Evolutionary conservation across 2,888 invertebrate genomes (phyloP).

Genomic region (Phorcus lineatus): DNA sequence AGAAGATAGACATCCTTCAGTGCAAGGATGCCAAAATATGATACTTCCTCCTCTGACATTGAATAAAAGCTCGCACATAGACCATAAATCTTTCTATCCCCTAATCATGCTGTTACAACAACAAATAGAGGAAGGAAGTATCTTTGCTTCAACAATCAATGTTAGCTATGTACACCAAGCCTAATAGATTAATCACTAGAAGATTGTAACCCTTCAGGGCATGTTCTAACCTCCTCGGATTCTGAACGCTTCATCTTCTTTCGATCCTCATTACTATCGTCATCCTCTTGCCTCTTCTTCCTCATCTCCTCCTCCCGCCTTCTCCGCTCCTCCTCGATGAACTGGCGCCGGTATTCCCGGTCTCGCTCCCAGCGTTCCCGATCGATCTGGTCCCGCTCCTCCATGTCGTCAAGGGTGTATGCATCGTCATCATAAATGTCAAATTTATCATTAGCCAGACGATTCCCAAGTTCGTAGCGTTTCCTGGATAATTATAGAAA

Average conservation of each 20-base stretch:
- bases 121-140: too few relatives aligned
- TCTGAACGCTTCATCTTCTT: constrained; percentile 34
- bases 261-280: constrained; percentile 38
- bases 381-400: constrained; percentile 6
- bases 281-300: constrained; percentile 28
- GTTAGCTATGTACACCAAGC: too few relatives aligned
- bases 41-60: too few relatives aligned
- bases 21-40: too few relatives aligned
- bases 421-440: constrained; percentile 2
- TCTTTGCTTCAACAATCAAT: too few relatives aligned
- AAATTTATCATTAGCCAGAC: constrained; percentile 9
- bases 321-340: constrained; percentile 29
- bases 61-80: too few relatives aligned
- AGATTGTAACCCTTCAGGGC: background rate
- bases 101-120: too few relatives aligned
- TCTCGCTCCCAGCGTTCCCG: constrained; percentile 14
- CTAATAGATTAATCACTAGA: too few relatives aligned
- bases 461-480: background rate
- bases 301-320: constrained; percentile 33
- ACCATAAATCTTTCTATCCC: too few relatives aligned
- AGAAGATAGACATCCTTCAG: too few relatives aligned
- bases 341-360: background rate
- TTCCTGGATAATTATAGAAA: background rate
- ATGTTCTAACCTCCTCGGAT: constrained; percentile 26
- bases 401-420: constrained; percentile 24